Evolutionary conservation across 2,888 invertebrate species (phyloP).

Genomic region (Dynastes hyllus): DNA sequence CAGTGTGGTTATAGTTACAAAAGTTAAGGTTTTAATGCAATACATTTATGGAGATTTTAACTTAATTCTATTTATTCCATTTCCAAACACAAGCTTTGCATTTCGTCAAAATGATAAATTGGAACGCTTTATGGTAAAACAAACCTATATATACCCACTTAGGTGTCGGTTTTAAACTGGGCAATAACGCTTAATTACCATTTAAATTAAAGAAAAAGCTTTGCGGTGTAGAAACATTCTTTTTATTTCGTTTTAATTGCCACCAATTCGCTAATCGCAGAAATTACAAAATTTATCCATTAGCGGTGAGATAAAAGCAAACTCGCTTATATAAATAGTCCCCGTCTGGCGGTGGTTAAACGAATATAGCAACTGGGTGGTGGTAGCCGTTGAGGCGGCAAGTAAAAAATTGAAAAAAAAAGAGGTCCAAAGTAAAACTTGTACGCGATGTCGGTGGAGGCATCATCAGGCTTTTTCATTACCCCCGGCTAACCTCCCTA

Average conservation of each 20-base stretch:
- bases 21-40: too few relatives aligned
- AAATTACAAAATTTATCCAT: slow-evolving; percentile 44
- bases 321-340: slow-evolving; percentile 24
- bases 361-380: background rate
- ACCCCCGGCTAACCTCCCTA: slow-evolving; percentile 16
- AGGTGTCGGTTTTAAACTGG: too few relatives aligned
- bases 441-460: slow-evolving; percentile 11
- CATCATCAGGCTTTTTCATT: slow-evolving; percentile 40
- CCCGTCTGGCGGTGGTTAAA: background rate
- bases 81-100: too few relatives aligned
- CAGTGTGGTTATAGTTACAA: too few relatives aligned
- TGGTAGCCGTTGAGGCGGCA: background rate
- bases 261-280: slow-evolving; percentile 16
- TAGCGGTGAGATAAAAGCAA: slow-evolving; percentile 10
- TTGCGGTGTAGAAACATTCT: slow-evolving; percentile 16
- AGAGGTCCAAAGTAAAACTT: slow-evolving; percentile 24
- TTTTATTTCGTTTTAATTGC: slow-evolving; percentile 26
- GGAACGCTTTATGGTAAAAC: too few relatives aligned
- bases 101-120: too few relatives aligned
- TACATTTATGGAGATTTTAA: too few relatives aligned
- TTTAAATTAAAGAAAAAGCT: slow-evolving; percentile 17
- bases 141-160: too few relatives aligned
- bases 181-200: slow-evolving; percentile 1
- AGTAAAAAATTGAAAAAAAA: slow-evolving; percentile 18
- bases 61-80: too few relatives aligned